Percentiles rank a stretch among this genome's conserved stretches.
These are phyloP conservation scores for Oenanthe oenanthe DNA, from an alignment of 2,113 vertebrate species.

Conservation along the genomic window DNA sequence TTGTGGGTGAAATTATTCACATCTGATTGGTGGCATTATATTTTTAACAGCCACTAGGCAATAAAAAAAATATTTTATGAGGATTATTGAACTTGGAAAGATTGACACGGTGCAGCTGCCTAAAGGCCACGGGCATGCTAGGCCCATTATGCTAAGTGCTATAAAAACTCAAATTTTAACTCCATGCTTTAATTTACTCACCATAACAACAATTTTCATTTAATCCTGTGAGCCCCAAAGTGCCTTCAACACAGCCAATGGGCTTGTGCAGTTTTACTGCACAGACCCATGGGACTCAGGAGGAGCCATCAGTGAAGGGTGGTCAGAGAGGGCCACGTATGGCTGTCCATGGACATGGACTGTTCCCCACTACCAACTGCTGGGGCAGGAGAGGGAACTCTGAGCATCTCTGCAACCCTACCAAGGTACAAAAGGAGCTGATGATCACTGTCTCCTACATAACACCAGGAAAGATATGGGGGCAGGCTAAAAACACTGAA, in stretches of 20 bases:
- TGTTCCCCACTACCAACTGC: background rate
- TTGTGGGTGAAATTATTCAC: background rate
- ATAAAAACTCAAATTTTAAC: conserved; percentile 24
- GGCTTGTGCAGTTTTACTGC: background rate
- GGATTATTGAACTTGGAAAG: conserved; percentile 23
- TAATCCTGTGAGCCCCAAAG: background rate
- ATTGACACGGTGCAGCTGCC: background rate
- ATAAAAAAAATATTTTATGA: conserved; percentile 6
- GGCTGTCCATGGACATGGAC: background rate
- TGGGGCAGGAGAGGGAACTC: background rate
- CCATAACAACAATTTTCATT: background rate
- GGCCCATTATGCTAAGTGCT: background rate
- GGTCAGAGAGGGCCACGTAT: background rate
- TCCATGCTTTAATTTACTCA: conserved; percentile 42
- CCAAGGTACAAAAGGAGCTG: background rate
- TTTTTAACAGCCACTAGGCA: background rate
- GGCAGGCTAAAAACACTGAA: background rate
- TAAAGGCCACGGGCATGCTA: background rate
- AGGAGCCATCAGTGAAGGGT: background rate
- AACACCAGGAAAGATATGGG: background rate
- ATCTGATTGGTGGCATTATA: background rate
- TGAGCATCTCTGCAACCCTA: background rate
- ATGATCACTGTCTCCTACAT: background rate
- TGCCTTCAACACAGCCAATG: background rate
- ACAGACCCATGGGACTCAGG: background rate